Evolutionary conservation across 2,888 invertebrate species (phyloP), one percentile per base, ranked within the genome.

Genomic region (Macrophya alboannulata): DNA sequence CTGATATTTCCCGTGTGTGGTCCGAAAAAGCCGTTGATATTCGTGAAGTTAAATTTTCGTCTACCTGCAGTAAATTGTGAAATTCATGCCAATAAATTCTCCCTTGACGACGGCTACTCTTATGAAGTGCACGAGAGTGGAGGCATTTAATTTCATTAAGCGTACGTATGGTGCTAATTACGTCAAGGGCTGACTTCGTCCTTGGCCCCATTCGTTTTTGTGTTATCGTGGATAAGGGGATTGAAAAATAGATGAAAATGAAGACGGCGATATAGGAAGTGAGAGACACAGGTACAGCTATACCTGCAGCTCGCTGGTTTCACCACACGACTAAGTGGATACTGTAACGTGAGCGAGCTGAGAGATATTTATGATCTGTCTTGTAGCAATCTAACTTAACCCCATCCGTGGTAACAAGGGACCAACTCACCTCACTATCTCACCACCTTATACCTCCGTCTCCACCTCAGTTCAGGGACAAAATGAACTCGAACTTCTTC

Each of bases 361-460:
- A 48, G 45, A 85, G 88, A 88, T 89, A 90, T 90, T 90, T 90
- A 90, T 88, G 89, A 87, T 88, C 87, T 86, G 89, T 87, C 89
- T 86, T 87, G 90, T 89, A 90, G 87, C 88, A 88, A 90, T 90
- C 88, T 89, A 89, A 88, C 87, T 88, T 88, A 88, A 87, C 86
- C 86, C 85, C 86, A 72, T 88, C 86, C 86, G 86, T 82, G 83
- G 86, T 85, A 87, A 86, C 85, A 85, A 86, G 85, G 77, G 76
- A 77, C 76, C 37, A 37, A 45, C 74, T 51, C 51, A 68, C 84
- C 84, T 72, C 79, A 31, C 77, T 40, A 48, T 79, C 72, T 77
- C 76, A 37, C 86, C 77, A 51, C 85, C 77, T 72, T 77, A 55
- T 55, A 76, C 85, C 85, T 72, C 48, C 68, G 21, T n/a, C 85